A percentile compares a stretch with the other conserved stretches of the same genome.
Conservation (phyloP, 2,113 vertebrate species). For the Australoheros scitulus region DNA sequence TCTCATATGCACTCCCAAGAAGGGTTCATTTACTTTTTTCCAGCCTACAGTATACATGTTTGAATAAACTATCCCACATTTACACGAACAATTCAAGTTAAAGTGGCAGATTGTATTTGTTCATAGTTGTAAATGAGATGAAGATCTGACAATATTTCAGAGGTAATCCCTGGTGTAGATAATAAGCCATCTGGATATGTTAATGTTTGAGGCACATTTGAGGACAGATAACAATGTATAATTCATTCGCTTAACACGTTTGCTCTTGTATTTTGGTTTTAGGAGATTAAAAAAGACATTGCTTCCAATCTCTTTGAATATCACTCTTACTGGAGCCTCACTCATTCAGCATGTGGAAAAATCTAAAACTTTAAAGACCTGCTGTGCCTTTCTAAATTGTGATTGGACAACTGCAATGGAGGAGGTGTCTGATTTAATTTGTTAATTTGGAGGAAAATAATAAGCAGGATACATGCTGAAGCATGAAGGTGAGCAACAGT, state of each 20-base stretch:
- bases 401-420: background rate
- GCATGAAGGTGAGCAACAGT: slow-evolving; percentile 30
- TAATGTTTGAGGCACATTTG: background rate
- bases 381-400: background rate
- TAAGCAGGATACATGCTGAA: slow-evolving; percentile 9
- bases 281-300: background rate
- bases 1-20: background rate
- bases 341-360: background rate
- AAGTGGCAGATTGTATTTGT: background rate
- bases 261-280: slow-evolving; percentile 3
- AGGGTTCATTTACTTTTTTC: background rate
- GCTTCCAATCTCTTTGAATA: background rate
- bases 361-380: background rate
- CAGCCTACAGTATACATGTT: background rate
- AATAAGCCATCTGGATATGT: background rate
- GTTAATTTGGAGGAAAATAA: slow-evolving; percentile 10
- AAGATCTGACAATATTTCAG: background rate
- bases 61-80: background rate
- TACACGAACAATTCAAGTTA: background rate
- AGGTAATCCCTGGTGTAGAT: background rate
- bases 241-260: background rate
- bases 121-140: background rate
- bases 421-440: slow-evolving; percentile 23
- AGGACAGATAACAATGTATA: background rate
- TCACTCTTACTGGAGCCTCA: background rate